A percentile compares a stretch with the other conserved stretches of the same genome.
These are phyloP conservation scores for Invenusta paracnida DNA, from an alignment of 2,888 invertebrate genomes.

Conservation along the genomic window DNA sequence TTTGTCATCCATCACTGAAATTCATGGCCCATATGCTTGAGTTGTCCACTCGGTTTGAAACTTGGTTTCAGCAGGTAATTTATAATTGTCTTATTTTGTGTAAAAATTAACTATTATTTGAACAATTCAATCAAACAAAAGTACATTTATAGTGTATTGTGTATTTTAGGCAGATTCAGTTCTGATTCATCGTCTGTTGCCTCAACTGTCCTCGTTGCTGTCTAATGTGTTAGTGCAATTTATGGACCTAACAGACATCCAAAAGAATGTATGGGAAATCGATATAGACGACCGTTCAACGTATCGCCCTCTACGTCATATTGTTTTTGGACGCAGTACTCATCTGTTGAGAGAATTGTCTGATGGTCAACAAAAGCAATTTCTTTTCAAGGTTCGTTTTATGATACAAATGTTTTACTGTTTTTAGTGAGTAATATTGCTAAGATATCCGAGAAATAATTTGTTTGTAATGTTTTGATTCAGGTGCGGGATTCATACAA, in stretches of 20 bases:
- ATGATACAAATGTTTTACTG: not conserved
- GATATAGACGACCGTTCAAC: not conserved
- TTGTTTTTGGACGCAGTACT: not conserved
- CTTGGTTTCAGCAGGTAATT: not conserved
- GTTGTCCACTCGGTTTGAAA: slow-evolving; percentile 9
- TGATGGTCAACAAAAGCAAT: not conserved
- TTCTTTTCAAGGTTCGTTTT: slow-evolving; percentile 21
- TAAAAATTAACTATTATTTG: not conserved
- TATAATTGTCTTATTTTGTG: not conserved
- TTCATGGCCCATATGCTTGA: slow-evolving; percentile 4
- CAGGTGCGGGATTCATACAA: slow-evolving; percentile 1
- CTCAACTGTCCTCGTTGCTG: not conserved
- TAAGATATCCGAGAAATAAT: not conserved
- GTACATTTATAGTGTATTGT: not conserved
- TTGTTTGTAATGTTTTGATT: slow-evolving; percentile 1
- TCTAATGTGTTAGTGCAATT: not conserved
- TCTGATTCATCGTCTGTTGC: slow-evolving; percentile 10
- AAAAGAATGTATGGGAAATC: not conserved
- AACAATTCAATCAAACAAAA: not conserved
- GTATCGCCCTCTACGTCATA: slow-evolving; percentile 4
- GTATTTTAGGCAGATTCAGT: slow-evolving; percentile 15
- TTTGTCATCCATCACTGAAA: not conserved
- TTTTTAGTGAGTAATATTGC: not conserved
- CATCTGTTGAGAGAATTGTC: not conserved
- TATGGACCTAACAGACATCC: slow-evolving; percentile 5